Conservation (phyloP, 2,797 vertebrate genomes). For the Acanthurus leucopareius region DNA sequence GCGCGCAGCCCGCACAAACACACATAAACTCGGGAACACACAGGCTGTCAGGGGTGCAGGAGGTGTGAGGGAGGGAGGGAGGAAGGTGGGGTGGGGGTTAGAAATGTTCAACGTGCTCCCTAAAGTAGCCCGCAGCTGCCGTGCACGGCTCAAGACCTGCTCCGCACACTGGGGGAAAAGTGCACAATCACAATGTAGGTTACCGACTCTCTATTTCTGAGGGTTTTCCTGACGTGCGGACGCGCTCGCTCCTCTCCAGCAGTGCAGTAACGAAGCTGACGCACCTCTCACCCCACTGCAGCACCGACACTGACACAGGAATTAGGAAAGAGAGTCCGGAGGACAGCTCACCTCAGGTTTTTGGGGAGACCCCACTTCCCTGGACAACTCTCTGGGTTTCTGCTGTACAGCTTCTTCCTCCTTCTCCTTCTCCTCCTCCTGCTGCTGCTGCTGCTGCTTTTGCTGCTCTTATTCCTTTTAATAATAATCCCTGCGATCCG, state of each 20-base stretch:
- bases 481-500: constrained; percentile 53
- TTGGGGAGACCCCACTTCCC: constrained; percentile 74
- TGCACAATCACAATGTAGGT: constrained; percentile 28
- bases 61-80: not conserved
- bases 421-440: constrained; percentile 10
- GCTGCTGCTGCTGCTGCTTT: not conserved
- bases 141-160: constrained; percentile 19
- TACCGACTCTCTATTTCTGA: not conserved
- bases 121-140: constrained; percentile 59
- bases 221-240: constrained; percentile 6
- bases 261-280: constrained; percentile 60
- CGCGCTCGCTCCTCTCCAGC: constrained; percentile 36
- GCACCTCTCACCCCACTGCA: constrained; percentile 66
- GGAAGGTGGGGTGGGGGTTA: not conserved
- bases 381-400: constrained; percentile 40
- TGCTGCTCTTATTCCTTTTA: constrained; percentile 20
- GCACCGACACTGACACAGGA: constrained; percentile 48
- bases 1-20: constrained; percentile 31
- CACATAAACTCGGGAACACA: constrained; percentile 35
- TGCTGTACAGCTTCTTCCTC: not conserved
- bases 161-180: constrained; percentile 5
- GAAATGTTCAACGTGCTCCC: constrained; percentile 40
- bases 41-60: constrained; percentile 6
- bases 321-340: constrained; percentile 7
- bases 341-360: constrained; percentile 76